Evolutionary conservation across 2,113 vertebrate genomes (phyloP).

Genomic region (Anas platyrhynchos): DNA sequence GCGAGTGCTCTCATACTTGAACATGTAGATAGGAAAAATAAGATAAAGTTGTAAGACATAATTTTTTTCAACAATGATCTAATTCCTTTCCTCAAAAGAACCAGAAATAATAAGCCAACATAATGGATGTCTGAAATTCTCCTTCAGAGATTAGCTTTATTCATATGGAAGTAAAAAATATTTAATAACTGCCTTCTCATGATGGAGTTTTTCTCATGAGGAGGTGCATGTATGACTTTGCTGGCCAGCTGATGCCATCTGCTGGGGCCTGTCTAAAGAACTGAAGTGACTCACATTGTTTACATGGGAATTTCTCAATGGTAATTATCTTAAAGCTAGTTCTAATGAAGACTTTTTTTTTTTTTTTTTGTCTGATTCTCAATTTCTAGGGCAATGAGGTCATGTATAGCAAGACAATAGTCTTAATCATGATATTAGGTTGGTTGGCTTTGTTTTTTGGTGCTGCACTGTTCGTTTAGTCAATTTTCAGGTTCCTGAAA

Average conservation of each 20-base stretch:
- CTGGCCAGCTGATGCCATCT: constrained; percentile 56
- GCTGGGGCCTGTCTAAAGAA: constrained; percentile 31
- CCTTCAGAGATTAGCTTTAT: background rate
- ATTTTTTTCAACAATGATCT: background rate
- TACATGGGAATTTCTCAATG: background rate
- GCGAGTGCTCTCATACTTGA: background rate
- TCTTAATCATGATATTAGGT: background rate
- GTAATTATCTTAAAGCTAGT: background rate
- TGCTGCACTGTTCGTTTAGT: background rate
- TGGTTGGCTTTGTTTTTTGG: rapidly evolving
- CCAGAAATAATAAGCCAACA: background rate
- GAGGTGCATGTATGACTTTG: background rate
- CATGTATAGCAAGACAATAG: background rate
- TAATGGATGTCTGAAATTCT: background rate
- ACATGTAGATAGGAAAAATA: background rate
- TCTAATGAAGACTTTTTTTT: background rate
- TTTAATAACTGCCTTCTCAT: background rate
- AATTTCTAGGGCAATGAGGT: background rate
- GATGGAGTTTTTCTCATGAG: background rate
- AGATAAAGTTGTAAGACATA: background rate
- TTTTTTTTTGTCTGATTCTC: background rate
- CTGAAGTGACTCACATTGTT: background rate
- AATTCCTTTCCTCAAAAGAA: background rate
- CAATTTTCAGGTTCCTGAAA: background rate
- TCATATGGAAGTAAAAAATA: background rate